Base-by-base conservation (phyloP, 1,140 invertebrate genomes). In the Trichonephila clavipes region DNA sequence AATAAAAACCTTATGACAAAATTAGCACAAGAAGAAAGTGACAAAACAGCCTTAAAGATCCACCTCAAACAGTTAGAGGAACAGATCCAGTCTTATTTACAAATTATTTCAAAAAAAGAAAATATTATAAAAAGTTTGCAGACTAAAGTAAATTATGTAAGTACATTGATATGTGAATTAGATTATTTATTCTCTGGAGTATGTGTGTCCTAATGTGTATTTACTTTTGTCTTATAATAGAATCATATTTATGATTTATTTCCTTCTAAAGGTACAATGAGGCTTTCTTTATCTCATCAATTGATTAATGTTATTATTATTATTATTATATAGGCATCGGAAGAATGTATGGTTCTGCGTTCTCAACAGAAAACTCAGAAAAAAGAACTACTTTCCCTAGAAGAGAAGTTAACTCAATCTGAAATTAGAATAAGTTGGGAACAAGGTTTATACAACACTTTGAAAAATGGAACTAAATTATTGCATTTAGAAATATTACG, bases 401-500 rank as follows among this genome's bases (percentile, higher is more conserved):
- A 93, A 64, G 86, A 88, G 62, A 93, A 88, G 64, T 19, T 93
- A 24, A 77, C 51, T 10, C 14, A 51, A 19, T 88, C 86, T 81
- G 92, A 93, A 66, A 82, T 40, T 62, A 16, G 64, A 18, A n/a
- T 88, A 40, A 16, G 24, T 8, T 24, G 34, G 28, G 92, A 93
- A 51, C 85, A 93, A 82, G 92, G 88, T 24, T 19, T 14, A 4
- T 93, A 88, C 51, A 24, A 28, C 16, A 82, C 61, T 44, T 28
- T 88, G 7, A 64, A 93, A 62, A 72, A 88, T 82, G 58, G 62
- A 8, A 93, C 85, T 2, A 93, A 93, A 64, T 19, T 93, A 21
- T 51, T 93, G 24, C 92, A 93, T 62, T 62, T 93, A 44, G 92
- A 93, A 88, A 93, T 93, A 40, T 58, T 93, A 14, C 44, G 85